phyloP scores from a whole-genome alignment of 2,888 invertebrate species.

The Odiellus spinosus region DNA sequence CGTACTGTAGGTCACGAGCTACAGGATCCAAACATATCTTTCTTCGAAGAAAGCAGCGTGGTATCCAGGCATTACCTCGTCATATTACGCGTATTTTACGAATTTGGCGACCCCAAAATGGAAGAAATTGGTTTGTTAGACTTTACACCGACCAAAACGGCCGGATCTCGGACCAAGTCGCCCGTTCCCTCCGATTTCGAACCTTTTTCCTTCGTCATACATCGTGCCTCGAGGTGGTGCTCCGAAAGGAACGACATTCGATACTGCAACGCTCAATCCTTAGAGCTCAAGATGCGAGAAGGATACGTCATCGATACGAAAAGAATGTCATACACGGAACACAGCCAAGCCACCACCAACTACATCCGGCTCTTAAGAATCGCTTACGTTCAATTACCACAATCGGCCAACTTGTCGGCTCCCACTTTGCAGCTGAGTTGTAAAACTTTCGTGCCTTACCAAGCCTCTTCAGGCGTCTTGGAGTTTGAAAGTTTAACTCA shows the following conservation, averaged over 20 bases:
- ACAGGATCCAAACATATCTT: conserved; percentile 11
- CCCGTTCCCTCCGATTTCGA: conserved; percentile 18
- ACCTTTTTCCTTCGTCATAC: conserved; percentile 13
- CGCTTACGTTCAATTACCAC: conserved; percentile 11
- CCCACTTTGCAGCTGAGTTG: conserved; percentile 8
- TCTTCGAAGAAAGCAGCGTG: conserved; percentile 9
- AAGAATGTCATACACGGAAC: conserved; percentile 16
- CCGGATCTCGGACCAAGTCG: conserved; percentile 10
- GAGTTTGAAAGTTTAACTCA: conserved; percentile 13
- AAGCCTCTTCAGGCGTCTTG: conserved; percentile 10
- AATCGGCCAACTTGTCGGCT: background rate
- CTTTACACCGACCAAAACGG: conserved; percentile 14
- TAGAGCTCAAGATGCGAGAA: conserved; percentile 18
- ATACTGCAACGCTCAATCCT: conserved; percentile 18
- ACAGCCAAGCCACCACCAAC: conserved; percentile 13
- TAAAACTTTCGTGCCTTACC: conserved; percentile 15
- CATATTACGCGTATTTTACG: conserved; percentile 15
- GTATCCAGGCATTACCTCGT: conserved; percentile 6
- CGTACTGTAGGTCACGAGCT: background rate
- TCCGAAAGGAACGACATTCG: conserved; percentile 9
- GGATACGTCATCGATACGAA: conserved; percentile 16
- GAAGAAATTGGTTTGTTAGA: conserved; percentile 7
- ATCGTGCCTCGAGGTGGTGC: conserved; percentile 18
- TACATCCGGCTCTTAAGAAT: conserved; percentile 19
- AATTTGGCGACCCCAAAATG: conserved; percentile 4